Evolutionary conservation across 37 sponge, comb jelly and placozoan species (phyloP).

Genomic region (Beroe ovata): DNA sequence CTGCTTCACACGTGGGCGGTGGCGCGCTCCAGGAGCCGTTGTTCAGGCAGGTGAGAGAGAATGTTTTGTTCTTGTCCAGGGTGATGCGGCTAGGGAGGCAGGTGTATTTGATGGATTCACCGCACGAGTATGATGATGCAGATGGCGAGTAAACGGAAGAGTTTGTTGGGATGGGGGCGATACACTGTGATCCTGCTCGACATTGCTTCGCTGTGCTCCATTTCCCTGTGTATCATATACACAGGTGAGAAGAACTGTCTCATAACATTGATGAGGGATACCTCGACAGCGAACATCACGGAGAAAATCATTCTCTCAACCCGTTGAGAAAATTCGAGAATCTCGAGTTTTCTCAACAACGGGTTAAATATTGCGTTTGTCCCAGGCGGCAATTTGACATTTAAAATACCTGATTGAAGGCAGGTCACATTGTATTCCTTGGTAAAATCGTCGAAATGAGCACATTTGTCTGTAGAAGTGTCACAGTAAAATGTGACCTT

Average conservation of each 20-base stretch:
- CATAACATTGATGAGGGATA: no score
- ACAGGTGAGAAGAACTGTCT: no score
- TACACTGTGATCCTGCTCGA: background rate
- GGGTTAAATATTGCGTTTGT: no score
- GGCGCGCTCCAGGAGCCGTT: background rate
- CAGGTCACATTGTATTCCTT: background rate
- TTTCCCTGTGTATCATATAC: no score
- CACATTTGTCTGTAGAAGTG: background rate
- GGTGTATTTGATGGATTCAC: background rate
- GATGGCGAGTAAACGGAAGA: background rate
- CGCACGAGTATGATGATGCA: background rate
- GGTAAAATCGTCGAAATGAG: background rate
- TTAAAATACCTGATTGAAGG: background rate
- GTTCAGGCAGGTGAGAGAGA: background rate
- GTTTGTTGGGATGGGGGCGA: background rate
- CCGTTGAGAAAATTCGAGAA: no score
- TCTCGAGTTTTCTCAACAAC: no score
- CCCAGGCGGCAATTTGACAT: no score
- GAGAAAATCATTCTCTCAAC: no score
- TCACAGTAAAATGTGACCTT: slow-evolving; percentile 36
- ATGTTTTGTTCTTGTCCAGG: background rate
- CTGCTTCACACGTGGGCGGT: slow-evolving; percentile 2
- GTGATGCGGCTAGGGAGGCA: background rate
- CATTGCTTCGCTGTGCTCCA: background rate
- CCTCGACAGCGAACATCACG: no score